Percentiles rank a stretch among this genome's conserved stretches.
phyloP scores from a whole-genome alignment of 2,888 invertebrate genomes.

The Adelognathus sp. region DNA sequence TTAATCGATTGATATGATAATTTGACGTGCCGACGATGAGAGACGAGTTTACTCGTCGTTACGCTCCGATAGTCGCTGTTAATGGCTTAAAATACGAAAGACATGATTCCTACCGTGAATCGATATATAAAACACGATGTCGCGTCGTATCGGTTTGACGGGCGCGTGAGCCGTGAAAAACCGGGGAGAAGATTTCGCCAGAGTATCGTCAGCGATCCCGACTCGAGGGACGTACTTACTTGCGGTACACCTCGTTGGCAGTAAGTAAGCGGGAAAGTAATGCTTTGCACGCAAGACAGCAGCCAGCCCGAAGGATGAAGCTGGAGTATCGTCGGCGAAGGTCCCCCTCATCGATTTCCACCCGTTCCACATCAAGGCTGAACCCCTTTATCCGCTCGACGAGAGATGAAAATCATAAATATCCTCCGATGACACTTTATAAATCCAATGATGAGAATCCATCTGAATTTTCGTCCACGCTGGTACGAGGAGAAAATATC shows the following conservation, averaged over 20 bases:
- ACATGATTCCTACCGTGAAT: slow-evolving; percentile 5
- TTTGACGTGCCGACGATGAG: neutral
- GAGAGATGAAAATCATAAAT: slow-evolving; percentile 20
- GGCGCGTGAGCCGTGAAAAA: slow-evolving; percentile 10
- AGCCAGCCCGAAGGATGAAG: too few species aligned
- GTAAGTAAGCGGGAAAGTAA: slow-evolving; percentile 20
- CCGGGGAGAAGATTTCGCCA: neutral
- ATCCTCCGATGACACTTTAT: neutral
- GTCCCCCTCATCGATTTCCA: neutral
- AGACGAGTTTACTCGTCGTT: neutral
- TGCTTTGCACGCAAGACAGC: neutral
- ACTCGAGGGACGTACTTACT: slow-evolving; percentile 30
- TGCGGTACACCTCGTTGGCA: neutral
- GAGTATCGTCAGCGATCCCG: slow-evolving; percentile 12
- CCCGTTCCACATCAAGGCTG: neutral
- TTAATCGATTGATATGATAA: neutral
- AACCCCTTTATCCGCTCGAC: slow-evolving; percentile 7
- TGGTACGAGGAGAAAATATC: neutral
- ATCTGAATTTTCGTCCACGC: neutral
- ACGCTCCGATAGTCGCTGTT: neutral
- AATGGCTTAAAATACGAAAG: neutral
- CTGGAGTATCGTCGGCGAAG: neutral
- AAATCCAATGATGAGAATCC: slow-evolving; percentile 28
- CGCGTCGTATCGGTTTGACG: slow-evolving; percentile 36
- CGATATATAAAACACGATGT: slow-evolving; percentile 20